A percentile compares a stretch with the other conserved stretches of the same genome.
phyloP scores from a whole-genome alignment of 2,113 vertebrate species.

The Macheiramphus alcinus region DNA sequence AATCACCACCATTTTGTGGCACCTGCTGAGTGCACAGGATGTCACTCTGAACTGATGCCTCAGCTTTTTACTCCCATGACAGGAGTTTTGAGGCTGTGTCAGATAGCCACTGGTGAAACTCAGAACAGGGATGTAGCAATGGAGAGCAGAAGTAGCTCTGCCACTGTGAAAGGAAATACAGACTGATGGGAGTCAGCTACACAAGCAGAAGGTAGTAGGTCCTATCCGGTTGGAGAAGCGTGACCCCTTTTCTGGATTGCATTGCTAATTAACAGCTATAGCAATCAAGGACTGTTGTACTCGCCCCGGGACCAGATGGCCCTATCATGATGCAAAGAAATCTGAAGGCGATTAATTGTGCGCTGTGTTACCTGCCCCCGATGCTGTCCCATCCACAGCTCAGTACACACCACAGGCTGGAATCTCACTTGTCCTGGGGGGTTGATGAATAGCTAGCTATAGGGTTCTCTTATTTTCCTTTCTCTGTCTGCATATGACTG shows the following conservation, averaged over 20 bases:
- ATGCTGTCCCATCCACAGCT: not conserved
- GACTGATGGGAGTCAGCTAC: not conserved
- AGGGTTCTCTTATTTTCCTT: not conserved
- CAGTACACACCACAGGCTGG: not conserved
- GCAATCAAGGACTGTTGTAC: not conserved
- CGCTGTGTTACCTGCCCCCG: not conserved
- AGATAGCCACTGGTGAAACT: not conserved
- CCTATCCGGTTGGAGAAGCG: not conserved
- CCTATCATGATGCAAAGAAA: not conserved
- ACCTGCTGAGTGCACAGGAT: slow-evolving; percentile 16
- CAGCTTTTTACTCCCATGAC: not conserved
- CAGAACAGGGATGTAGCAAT: not conserved
- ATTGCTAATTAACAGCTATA: not conserved
- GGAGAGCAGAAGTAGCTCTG: not conserved
- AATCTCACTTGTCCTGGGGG: not conserved
- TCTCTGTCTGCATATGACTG: not conserved
- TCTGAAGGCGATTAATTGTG: not conserved
- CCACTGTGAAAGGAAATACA: not conserved
- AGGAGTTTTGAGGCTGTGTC: not conserved
- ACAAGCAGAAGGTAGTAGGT: not conserved
- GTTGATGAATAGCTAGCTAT: not conserved
- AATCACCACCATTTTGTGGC: not conserved
- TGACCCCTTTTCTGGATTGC: not conserved
- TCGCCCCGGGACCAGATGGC: not conserved
- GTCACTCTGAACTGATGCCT: not conserved